These are phyloP conservation scores for Talpa occidentalis DNA, from an alignment of 2,113 vertebrate species.

Conservation along the genomic window DNA sequence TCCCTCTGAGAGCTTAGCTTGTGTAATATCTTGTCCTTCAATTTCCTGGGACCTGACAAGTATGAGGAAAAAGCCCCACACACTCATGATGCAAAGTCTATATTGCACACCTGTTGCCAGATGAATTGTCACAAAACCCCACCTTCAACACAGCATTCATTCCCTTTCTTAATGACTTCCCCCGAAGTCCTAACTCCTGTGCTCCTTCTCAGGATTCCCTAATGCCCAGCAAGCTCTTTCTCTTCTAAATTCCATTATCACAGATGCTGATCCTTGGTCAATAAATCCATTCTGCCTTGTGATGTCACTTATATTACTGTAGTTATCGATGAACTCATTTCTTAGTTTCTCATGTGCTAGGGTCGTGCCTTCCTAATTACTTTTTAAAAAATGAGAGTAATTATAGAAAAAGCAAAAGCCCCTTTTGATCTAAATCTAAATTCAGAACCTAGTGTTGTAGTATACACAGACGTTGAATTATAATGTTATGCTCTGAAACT, in stretches of 20 bases:
- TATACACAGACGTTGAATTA: too few species aligned
- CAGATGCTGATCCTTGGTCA: not conserved
- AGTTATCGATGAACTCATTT: not conserved
- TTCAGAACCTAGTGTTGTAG: too few species aligned
- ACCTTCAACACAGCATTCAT: not conserved
- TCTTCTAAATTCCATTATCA: not conserved
- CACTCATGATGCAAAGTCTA: not conserved
- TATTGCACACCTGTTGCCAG: not conserved
- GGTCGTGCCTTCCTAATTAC: not conserved
- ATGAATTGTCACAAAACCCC: not conserved
- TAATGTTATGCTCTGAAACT: too few species aligned
- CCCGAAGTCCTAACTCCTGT: not conserved
- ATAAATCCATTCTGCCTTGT: not conserved
- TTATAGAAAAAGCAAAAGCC: not conserved
- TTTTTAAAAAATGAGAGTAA: not conserved
- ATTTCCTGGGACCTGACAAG: not conserved
- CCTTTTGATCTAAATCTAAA: not conserved
- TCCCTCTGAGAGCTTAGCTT: slow-evolving; percentile 19
- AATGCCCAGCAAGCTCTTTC: not conserved
- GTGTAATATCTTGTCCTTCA: not conserved
- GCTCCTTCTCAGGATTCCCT: not conserved
- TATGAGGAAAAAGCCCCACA: not conserved
- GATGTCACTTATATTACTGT: not conserved
- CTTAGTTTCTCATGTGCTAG: slow-evolving; percentile 14
- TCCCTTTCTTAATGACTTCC: not conserved